Conservation (phyloP, 2,113 vertebrate genomes). For the Poeciliopsis prolifica region DNA sequence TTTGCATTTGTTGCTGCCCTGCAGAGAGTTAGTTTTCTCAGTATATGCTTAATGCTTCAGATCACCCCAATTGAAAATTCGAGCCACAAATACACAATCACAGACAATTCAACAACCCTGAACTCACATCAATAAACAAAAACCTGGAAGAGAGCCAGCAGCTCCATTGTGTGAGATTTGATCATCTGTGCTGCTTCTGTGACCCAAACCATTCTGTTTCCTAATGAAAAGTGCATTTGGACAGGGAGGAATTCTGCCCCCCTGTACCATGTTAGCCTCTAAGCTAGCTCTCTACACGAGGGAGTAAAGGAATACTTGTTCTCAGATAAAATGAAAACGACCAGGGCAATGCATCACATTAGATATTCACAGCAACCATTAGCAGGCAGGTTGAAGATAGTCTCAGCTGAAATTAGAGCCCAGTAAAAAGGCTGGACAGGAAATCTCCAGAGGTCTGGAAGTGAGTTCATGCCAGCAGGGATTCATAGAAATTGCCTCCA, state of each 20-base stretch:
- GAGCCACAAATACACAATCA: constrained; percentile 3
- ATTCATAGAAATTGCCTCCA: constrained; percentile 34
- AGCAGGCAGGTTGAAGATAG: constrained; percentile 3
- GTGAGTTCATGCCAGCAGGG: constrained; percentile 36
- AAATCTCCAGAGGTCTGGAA: constrained; percentile 3
- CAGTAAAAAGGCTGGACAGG: constrained; percentile 11
- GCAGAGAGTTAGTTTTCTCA: neutral
- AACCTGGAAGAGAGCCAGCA: constrained; percentile 44
- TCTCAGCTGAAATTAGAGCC: constrained; percentile 24
- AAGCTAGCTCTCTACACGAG: constrained; percentile 16
- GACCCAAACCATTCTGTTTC: constrained; percentile 44
- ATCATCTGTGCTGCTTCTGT: constrained; percentile 48
- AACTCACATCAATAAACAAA: constrained; percentile 51
- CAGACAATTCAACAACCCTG: constrained; percentile 27
- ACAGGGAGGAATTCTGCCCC: constrained; percentile 23
- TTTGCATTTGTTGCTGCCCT: too few species aligned
- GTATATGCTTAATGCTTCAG: constrained; percentile 8
- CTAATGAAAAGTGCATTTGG: constrained; percentile 70
- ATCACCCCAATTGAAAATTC: constrained; percentile 8
- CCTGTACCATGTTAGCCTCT: constrained; percentile 32
- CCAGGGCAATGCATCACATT: constrained; percentile 34
- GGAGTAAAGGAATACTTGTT: constrained; percentile 28
- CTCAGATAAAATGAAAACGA: constrained; percentile 35
- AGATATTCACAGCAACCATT: constrained; percentile 35
- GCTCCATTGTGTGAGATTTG: constrained; percentile 59